Evolutionary conservation across 2,797 vertebrate species (phyloP), one percentile per base, ranked within the genome.

Genomic region (Semotilus atromaculatus): DNA sequence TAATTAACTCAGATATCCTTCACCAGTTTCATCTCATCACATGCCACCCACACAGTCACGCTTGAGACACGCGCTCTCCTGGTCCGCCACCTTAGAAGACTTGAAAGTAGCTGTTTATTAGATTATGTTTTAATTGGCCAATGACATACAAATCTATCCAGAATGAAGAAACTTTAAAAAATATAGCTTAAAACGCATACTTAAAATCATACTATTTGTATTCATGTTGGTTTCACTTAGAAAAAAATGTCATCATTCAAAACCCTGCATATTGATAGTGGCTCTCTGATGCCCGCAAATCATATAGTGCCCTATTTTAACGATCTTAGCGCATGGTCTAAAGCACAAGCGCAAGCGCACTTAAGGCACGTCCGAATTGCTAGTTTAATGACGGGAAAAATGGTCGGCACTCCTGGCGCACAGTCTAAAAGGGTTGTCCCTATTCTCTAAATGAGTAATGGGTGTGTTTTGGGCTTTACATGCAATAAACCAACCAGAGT

Each of bases 1-100:
- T 93, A 94, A 94, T 94, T 93, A 94, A 92, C 91, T 91, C 90
- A 90, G 88, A 84, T 90, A 83, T 85, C 88, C 77, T 85, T 82
- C 84, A 80, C 88, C 87, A 90, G 88, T 93, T 91, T 86, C 88
- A 90, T 93, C 89, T 91, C 88, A 87, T 92, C 89, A 89, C 83
- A 89, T 73, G 43, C 26, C 73, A 68, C 45, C 48, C 89, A 90
- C 36, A 89, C 91, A 93, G 93, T 92, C 90, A 91, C 13, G 84
- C 90, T 92, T 88, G 89, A 92, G 90, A 89, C 90, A 90, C 89
- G 51, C 45, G 43, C 88, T 87, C 7, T 85, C 70, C 70, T 79
- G 88, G 84, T 88, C 13, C 3, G 88, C 73, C 79, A 66, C 85
- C 81, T 34, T 23, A 62, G 55, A 82, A n/a, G 40, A 26, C 43